Percentiles rank a stretch among this genome's conserved stretches.
Evolutionary conservation across 1,140 invertebrate species (phyloP).

Genomic region (Helicoverpa armigera): DNA sequence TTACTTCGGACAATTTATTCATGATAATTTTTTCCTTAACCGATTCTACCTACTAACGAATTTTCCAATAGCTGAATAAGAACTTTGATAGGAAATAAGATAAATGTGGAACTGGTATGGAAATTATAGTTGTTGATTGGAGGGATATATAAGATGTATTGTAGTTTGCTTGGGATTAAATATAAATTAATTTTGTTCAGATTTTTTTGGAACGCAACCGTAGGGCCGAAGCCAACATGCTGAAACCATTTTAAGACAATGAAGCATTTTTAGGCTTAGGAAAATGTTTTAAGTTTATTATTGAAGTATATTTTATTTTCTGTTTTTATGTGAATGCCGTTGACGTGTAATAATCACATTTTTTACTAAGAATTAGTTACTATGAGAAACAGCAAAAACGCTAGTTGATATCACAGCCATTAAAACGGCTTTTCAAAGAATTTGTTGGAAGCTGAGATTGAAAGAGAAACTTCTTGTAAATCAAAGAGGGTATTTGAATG

Average conservation of each 20-base stretch:
- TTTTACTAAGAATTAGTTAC: too few species aligned
- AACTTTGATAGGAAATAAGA: conserved; percentile 43
- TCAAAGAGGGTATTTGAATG: not conserved
- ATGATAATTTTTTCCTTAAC: conserved; percentile 37
- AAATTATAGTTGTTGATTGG: conserved; percentile 64
- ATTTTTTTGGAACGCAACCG: too few species aligned
- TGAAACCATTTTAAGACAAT: too few species aligned
- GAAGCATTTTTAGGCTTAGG: too few species aligned
- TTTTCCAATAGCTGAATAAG: conserved; percentile 50
- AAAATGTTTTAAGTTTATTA: too few species aligned
- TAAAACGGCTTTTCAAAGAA: not conserved
- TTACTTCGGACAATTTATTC: conserved; percentile 34
- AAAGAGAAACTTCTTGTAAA: not conserved
- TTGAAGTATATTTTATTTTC: too few species aligned
- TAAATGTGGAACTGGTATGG: conserved; percentile 60
- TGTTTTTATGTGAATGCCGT: too few species aligned
- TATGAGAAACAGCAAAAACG: too few species aligned
- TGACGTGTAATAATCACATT: too few species aligned
- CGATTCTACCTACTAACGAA: conserved; percentile 27
- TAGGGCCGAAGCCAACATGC: too few species aligned
- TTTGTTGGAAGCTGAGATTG: not conserved
- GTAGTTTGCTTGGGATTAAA: not conserved
- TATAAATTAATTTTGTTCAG: too few species aligned
- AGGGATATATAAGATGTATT: conserved; percentile 57
- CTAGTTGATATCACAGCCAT: too few species aligned